Evolutionary conservation across 1,140 invertebrate species (phyloP).

Genomic region (Euura saliciscinereae): DNA sequence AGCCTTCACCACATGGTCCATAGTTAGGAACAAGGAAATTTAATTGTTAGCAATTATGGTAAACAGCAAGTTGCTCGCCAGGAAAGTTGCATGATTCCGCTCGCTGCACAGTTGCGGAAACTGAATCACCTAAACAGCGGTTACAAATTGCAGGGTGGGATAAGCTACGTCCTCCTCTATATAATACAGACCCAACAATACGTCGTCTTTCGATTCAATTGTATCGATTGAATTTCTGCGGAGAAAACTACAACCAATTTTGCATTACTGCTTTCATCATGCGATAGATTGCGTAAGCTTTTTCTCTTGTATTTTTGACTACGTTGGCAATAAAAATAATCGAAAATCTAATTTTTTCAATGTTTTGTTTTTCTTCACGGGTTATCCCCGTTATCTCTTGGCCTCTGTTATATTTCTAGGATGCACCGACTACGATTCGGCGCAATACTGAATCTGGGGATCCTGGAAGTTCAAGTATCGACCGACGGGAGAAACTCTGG

Average conservation of each 20-base stretch:
- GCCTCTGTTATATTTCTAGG: neutral
- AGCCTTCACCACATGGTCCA: neutral
- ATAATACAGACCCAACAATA: no score
- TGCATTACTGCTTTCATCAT: no score
- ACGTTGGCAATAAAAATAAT: no score
- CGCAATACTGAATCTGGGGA: neutral
- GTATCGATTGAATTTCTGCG: no score
- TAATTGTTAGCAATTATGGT: constrained; percentile 6
- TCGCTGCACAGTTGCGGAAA: constrained; percentile 1
- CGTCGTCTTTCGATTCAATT: no score
- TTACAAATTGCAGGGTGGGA: neutral
- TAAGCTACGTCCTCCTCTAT: neutral
- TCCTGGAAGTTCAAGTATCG: neutral
- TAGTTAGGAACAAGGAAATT: constrained; percentile 1
- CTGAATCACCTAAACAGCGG: neutral
- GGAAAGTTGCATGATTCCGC: constrained; percentile 1
- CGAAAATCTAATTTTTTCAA: no score
- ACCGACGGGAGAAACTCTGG: neutral
- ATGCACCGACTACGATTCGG: neutral
- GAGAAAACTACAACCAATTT: no score
- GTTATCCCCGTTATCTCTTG: neutral
- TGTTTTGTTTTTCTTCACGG: no score
- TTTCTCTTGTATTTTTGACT: no score
- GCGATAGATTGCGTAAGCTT: no score
- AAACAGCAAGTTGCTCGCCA: neutral